phyloP scores from a whole-genome alignment of 2,888 invertebrate genomes.

The Phyllotreta striolata region DNA sequence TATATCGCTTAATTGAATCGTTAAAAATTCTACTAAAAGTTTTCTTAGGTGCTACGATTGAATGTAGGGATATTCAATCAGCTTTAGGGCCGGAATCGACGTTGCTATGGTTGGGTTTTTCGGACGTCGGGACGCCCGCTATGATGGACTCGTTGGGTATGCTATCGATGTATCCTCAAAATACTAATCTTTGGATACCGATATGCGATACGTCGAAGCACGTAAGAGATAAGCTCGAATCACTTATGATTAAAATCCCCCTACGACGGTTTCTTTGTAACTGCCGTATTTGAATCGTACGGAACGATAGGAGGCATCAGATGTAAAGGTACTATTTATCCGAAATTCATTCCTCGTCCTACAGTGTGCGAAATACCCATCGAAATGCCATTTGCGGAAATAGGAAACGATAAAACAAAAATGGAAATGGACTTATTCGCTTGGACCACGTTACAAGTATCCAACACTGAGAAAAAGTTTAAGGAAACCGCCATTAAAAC shows the following conservation, averaged over 20 bases:
- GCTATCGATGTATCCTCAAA: conserved; percentile 74
- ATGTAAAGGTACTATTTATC: conserved; percentile 90
- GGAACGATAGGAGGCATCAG: conserved; percentile 83
- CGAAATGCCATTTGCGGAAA: conserved; percentile 62
- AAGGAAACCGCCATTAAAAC: conserved; percentile 86
- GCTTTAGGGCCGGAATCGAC: conserved; percentile 74
- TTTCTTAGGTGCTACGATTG: conserved; percentile 51
- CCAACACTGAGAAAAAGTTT: conserved; percentile 72
- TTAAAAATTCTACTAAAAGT: neutral
- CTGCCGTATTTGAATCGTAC: conserved; percentile 79
- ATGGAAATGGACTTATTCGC: conserved; percentile 79
- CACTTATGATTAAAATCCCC: conserved; percentile 67
- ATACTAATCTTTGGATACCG: conserved; percentile 81
- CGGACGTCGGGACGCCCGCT: conserved; percentile 82
- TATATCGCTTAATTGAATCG: too few species aligned
- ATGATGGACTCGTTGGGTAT: conserved; percentile 80
- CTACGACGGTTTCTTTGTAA: conserved; percentile 77
- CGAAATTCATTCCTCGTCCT: conserved; percentile 86
- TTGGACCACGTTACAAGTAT: conserved; percentile 68
- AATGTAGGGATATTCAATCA: conserved; percentile 65
- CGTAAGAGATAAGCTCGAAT: conserved; percentile 62
- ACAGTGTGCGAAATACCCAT: conserved; percentile 79
- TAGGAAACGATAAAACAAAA: conserved; percentile 78
- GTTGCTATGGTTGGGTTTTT: conserved; percentile 80
- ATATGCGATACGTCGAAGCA: conserved; percentile 77